These are phyloP conservation scores for Watsonalla cultraria DNA, from an alignment of 2,888 invertebrate species.

Conservation along the genomic window DNA sequence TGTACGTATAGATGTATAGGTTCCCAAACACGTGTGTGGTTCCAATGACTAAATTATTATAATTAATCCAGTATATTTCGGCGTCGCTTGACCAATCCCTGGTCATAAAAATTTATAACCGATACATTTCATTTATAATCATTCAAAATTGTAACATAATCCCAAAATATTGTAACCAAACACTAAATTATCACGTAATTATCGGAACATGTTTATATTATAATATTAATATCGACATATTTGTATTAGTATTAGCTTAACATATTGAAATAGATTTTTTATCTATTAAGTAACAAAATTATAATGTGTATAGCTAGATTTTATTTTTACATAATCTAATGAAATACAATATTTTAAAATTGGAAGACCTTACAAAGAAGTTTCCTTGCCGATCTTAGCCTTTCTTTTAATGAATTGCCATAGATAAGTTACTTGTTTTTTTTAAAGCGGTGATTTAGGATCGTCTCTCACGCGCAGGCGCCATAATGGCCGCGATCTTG, in stretches of 20 bases:
- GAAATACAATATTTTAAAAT: conserved; percentile 9
- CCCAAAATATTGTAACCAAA: conserved; percentile 2
- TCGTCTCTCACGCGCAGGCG: conserved; percentile 35
- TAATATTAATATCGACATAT: not conserved
- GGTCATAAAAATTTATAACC: not conserved
- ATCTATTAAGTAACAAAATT: no score
- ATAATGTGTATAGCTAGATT: no score
- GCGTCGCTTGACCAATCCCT: not conserved
- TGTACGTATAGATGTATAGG: no score
- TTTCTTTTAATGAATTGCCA: conserved; percentile 25
- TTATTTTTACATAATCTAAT: conserved; percentile 6
- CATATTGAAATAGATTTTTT: not conserved
- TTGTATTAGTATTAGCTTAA: not conserved
- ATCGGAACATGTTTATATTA: not conserved
- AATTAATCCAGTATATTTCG: not conserved
- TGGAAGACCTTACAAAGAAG: not conserved
- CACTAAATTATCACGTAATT: not conserved
- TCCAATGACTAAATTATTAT: not conserved
- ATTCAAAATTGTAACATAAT: not conserved
- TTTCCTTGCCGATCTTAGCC: conserved; percentile 5
- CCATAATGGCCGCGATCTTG: conserved; percentile 4
- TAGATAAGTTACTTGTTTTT: conserved; percentile 37
- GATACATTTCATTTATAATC: not conserved
- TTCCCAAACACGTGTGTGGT: not conserved
- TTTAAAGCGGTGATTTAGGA: conserved; percentile 49